These are phyloP conservation scores for Bovichtus diacanthus DNA, from an alignment of 2,797 vertebrate species.

Conservation along the genomic window DNA sequence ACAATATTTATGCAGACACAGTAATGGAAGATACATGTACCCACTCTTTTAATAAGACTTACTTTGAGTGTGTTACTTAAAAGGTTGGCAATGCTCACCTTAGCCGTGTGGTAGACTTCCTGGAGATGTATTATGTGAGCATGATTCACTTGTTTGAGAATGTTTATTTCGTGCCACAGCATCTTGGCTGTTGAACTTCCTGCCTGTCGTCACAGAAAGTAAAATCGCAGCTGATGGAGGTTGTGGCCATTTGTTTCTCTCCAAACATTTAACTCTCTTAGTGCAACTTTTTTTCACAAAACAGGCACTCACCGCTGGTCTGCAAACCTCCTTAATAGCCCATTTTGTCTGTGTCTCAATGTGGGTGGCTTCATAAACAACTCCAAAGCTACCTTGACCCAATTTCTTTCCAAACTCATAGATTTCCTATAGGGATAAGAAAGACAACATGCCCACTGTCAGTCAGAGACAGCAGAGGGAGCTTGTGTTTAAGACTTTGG, in stretches of 20 bases:
- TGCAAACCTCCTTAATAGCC: slow-evolving; percentile 90
- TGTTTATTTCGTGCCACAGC: slow-evolving; percentile 89
- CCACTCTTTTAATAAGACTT: slow-evolving; percentile 27
- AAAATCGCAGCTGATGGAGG: slow-evolving; percentile 31
- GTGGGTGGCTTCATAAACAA: slow-evolving; percentile 89
- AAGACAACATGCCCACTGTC: slow-evolving; percentile 57
- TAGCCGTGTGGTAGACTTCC: slow-evolving; percentile 88
- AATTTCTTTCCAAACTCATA: slow-evolving; percentile 88
- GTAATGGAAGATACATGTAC: slow-evolving; percentile 22
- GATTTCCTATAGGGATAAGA: slow-evolving; percentile 80
- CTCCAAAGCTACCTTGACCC: slow-evolving; percentile 90
- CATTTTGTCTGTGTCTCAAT: slow-evolving; percentile 85
- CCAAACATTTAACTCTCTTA: slow-evolving; percentile 31
- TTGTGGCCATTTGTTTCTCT: slow-evolving; percentile 26
- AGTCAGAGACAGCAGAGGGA: slow-evolving; percentile 34
- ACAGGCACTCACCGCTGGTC: slow-evolving; percentile 85
- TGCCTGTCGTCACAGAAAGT: slow-evolving; percentile 80
- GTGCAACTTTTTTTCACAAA: slow-evolving; percentile 45
- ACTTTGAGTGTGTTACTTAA: slow-evolving; percentile 21
- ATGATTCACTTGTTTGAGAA: slow-evolving; percentile 89
- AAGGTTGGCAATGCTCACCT: slow-evolving; percentile 80
- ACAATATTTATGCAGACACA: slow-evolving; percentile 25
- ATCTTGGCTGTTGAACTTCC: slow-evolving; percentile 88
- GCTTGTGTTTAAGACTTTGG: slow-evolving; percentile 22
- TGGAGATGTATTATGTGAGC: slow-evolving; percentile 90